Evolutionary conservation across 1,140 invertebrate species (phyloP), one percentile per base, ranked within the genome.

Genomic region (Drosophila athabasca): DNA sequence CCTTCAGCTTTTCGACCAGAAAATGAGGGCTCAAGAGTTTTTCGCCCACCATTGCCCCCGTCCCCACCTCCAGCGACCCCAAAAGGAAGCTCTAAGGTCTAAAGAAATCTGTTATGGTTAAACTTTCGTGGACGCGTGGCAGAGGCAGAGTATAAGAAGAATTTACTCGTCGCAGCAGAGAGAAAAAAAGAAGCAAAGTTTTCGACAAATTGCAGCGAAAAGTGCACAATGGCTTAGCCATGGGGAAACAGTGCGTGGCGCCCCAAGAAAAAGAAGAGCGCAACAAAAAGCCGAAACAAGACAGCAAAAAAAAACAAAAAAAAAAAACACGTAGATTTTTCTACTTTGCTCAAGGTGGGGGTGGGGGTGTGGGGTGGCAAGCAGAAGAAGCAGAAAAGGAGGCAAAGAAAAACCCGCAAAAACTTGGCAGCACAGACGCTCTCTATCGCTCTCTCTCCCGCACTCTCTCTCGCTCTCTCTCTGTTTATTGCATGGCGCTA

Each of bases 201-300:
- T 84, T 85, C 81, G 77, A 85, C 81, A 85, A 85, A 87, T 85
- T 85, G 76, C 81, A 85, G 73, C 60, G 81, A 84, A 84, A 84
- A 84, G 67, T 84, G 80, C 80, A 83, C 80, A 83, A 83, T 83
- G 71, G 67, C 41, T 76, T 61, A 46, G 72, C 46, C 67, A 69
- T 59, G 71, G 71, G 69, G 79, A 83, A 83, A 83, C 79, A 83
- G 80, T 84, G 79, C 79, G 79, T 83, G 79, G 79, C 74, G 43
- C 45, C 52, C 13, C n/a, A 26, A 50, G 17, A 62, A 35, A 57
- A 61, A 60, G 43, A 74, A 51, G 62, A 66, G 65, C 35, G 65
- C 35, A 59, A 65, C 22, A 65, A 55, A 69, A 66, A 71, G 31
- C 31, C 64, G 41, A 70, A 69, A 71, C 66, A 58, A 59, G 51